A percentile compares a stretch with the other conserved stretches of the same genome.
Conservation (phyloP, 2,797 vertebrate genomes). For the Sebastes trivittatus region DNA sequence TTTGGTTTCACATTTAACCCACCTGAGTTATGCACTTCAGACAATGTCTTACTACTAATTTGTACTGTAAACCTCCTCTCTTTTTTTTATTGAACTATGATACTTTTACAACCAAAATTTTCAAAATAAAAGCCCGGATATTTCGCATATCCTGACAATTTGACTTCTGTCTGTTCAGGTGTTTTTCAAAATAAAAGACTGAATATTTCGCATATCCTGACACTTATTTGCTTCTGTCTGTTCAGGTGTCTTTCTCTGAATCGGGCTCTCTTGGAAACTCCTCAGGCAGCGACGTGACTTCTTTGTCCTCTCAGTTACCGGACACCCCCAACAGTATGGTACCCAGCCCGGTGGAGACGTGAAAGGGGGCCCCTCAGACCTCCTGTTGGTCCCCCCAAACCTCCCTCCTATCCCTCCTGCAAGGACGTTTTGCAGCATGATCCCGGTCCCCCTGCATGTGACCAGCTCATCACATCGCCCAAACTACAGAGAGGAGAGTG, state of each 20-base stretch:
- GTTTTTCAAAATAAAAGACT: conserved; percentile 22
- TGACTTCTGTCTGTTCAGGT: conserved; percentile 75
- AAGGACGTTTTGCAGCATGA: conserved; percentile 75
- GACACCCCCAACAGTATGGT: conserved; percentile 96
- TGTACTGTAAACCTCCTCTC: conserved; percentile 92
- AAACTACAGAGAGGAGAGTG: conserved; percentile 45
- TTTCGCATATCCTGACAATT: neutral
- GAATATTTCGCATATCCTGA: neutral
- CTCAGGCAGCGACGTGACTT: conserved; percentile 91
- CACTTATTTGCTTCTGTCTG: neutral
- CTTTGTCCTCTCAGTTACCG: conserved; percentile 90
- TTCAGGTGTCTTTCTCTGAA: conserved; percentile 91
- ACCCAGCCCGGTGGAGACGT: conserved; percentile 92
- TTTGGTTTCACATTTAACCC: conserved; percentile 90
- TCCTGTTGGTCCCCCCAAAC: neutral
- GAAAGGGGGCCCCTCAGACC: conserved; percentile 71
- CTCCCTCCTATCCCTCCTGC: conserved; percentile 34
- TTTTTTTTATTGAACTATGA: conserved; percentile 66
- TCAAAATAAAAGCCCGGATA: conserved; percentile 18
- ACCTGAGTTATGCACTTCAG: conserved; percentile 96
- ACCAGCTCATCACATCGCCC: conserved; percentile 78
- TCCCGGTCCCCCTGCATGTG: conserved; percentile 83
- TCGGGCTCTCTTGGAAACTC: conserved; percentile 91
- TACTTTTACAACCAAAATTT: neutral
- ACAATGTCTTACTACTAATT: conserved; percentile 95